Evolutionary conservation across 2,888 invertebrate species (phyloP), one percentile per base, ranked within the genome.

Genomic region (Perizoma affinitatum): DNA sequence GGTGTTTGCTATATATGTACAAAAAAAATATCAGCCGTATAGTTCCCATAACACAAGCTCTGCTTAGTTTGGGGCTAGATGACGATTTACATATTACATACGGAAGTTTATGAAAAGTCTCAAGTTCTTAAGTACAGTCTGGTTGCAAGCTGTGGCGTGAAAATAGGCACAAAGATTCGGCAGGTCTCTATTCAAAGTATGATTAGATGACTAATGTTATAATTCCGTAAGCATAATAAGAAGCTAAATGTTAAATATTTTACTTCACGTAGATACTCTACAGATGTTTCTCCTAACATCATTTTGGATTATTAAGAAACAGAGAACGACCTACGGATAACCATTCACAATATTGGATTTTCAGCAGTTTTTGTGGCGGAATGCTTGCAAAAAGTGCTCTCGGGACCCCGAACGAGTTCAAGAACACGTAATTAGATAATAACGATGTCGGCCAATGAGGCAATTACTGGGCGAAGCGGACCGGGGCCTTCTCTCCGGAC

Each of bases 371-470:
- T 62, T 60, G 61, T 46, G 55, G 58, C 45, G 42, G 47, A 57
- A 47, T 10, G 44, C 50, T 51, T 52, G 65, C 59, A 68, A 65
- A 65, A 59, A 52, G 66, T 57, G 46, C 65, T 65, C 63, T 52
- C 50, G 61, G 52, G 61, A 68, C 58, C 46, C 63, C 62, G 58
- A 69, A 69, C 63, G 60, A 70, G 67, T 73, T 72, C 72, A 70
- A 71, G 68, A 72, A 70, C 67, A 69, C 65, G 63, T 74, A 78
- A 78, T 79, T 75, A 80, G 68, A 70, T 74, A 74, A 75, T 77
- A 78, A 78, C 71, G 74, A 72, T 65, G 72, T 73, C 72, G 68
- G 70, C 71, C 75, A 74, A 76, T 75, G 72, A 74, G 76, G 74
- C 76, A 80, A 80, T 81, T 79, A 80, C 67, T 57, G 70, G 70